Conservation (phyloP, 1,140 invertebrate genomes). For the Ephestia elutella region DNA sequence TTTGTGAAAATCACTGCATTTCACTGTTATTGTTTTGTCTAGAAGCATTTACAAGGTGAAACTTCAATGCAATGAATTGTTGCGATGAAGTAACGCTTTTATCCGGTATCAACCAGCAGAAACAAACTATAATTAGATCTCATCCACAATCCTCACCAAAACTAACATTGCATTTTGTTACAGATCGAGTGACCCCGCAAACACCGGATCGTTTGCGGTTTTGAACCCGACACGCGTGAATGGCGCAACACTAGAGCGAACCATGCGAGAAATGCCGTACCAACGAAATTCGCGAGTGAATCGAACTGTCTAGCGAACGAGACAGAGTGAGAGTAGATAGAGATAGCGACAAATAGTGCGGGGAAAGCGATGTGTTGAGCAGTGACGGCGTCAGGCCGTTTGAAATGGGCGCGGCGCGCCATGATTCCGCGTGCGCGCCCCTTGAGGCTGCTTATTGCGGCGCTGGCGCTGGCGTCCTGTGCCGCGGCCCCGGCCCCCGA, state of each 20-base stretch:
- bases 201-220: conserved; percentile 36
- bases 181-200: conserved; percentile 14
- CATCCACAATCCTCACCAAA: neutral
- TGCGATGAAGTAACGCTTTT: too few species aligned
- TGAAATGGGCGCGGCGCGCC: conserved; percentile 69
- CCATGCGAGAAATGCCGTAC: conserved; percentile 1
- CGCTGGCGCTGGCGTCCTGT: conserved; percentile 58
- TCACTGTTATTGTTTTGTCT: too few species aligned
- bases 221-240: conserved; percentile 34
- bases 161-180: conserved; percentile 8
- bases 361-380: conserved; percentile 31
- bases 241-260: conserved; percentile 20
- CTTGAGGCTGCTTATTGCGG: conserved; percentile 58
- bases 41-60: too few species aligned
- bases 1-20: too few species aligned
- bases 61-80: too few species aligned
- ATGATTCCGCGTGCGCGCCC: conserved; percentile 61
- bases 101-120: neutral
- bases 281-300: conserved; percentile 6
- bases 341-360: conserved; percentile 13
- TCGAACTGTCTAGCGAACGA: conserved; percentile 10
- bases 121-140: neutral
- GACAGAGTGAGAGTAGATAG: conserved; percentile 3
- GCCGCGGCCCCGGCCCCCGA: conserved; percentile 64
- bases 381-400: conserved; percentile 66